Percentiles rank a stretch among this genome's conserved stretches.
Conservation (phyloP, 2,113 vertebrate species). For the Danionella cerebrum region DNA sequence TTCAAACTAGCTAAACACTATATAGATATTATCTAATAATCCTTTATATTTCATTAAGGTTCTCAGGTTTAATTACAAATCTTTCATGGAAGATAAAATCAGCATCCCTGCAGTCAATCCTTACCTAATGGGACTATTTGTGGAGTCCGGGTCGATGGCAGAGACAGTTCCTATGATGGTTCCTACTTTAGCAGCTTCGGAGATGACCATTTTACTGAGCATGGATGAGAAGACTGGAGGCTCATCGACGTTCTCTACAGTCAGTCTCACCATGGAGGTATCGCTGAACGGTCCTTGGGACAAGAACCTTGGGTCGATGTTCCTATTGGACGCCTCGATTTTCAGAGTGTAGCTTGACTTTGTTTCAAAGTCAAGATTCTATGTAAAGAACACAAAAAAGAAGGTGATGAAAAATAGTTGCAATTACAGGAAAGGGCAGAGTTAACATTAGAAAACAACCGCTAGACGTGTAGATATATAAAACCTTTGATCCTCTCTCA, state of each 20-base stretch:
- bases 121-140: conserved; percentile 79
- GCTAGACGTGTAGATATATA: not conserved
- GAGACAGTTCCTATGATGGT: conserved; percentile 77
- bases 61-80: conserved; percentile 3
- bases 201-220: conserved; percentile 74
- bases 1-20: not conserved
- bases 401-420: not conserved
- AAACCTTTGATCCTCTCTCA: conserved; percentile 7
- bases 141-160: conserved; percentile 76
- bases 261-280: conserved; percentile 73
- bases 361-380: conserved; percentile 80
- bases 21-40: not conserved
- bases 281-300: conserved; percentile 77
- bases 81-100: not conserved
- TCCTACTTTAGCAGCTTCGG: conserved; percentile 77
- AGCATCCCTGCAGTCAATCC: not conserved
- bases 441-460: not conserved
- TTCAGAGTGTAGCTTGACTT: conserved; percentile 75
- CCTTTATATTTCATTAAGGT: not conserved
- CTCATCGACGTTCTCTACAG: conserved; percentile 80
- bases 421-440: conserved; percentile 1
- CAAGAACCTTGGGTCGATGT: conserved; percentile 72
- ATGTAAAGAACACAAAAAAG: not conserved
- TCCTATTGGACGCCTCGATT: conserved; percentile 77
- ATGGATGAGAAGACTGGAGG: conserved; percentile 69